Percentiles rank a stretch among this genome's conserved stretches.
Conservation (phyloP, 2,113 vertebrate species). For the Psittacus erithacus region DNA sequence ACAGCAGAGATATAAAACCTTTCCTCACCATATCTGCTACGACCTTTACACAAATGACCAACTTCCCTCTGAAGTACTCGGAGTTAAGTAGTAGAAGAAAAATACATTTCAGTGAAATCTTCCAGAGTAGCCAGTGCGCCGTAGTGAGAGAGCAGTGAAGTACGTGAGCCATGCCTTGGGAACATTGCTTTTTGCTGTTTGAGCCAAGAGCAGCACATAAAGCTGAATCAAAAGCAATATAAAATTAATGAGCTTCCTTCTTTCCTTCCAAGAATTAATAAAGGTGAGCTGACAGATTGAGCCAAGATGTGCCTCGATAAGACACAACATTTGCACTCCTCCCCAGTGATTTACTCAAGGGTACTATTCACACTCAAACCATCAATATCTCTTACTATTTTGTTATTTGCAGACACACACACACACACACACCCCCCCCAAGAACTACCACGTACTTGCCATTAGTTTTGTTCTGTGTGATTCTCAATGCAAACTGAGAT, state of each 20-base stretch:
- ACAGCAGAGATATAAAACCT: conserved; percentile 8
- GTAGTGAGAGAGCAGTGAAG: neutral
- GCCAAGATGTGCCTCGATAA: neutral
- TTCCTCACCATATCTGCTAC: neutral
- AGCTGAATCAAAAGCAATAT: neutral
- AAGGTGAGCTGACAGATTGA: neutral
- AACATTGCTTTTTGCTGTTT: neutral
- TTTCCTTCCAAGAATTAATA: neutral
- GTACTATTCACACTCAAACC: neutral
- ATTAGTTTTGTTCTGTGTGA: neutral
- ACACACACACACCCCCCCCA: accelerated
- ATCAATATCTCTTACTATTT: neutral
- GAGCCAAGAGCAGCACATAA: neutral
- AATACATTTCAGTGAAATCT: neutral
- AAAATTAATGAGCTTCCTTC: neutral
- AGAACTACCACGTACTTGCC: neutral
- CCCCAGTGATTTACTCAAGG: neutral
- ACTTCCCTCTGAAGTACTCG: neutral
- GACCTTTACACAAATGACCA: neutral
- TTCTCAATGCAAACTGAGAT: neutral
- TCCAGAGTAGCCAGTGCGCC: neutral
- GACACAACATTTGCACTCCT: neutral
- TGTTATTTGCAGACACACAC: neutral
- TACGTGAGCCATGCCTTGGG: neutral
- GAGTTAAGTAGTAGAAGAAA: neutral